Evolutionary conservation across 2,888 invertebrate genomes (phyloP), one percentile per base, ranked within the genome.

Genomic region (Pristionchus mayeri): DNA sequence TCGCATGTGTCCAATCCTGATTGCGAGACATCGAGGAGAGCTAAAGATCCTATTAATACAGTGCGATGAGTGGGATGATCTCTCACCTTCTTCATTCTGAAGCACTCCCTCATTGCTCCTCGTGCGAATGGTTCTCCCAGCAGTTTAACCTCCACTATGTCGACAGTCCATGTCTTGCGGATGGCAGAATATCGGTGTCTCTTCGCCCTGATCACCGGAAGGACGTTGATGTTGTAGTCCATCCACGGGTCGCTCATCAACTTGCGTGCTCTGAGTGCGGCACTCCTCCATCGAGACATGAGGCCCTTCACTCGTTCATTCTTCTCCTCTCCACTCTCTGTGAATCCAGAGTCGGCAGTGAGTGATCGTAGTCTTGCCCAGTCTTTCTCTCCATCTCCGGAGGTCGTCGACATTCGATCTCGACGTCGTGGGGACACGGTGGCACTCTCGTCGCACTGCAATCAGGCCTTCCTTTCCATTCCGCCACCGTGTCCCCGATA

Each of bases 21-120:
- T 90, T 90, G 37, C 92, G 91, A 13, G 91, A 88, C 88, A 94
- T 93, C 34, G 92, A 80, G n/a, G 89, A 88, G 44, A 89, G 85
- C 84, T 82, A 63, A 6, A 63, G 18, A 27, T 30, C 16, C 18
- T 30, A 82, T n/a, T n/a, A n/a, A n/a, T n/a, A n/a, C n/a, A n/a
- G n/a, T n/a, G 9, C 21, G 30, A 37, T n/a, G n/a, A n/a, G n/a
- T n/a, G n/a, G n/a, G n/a, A n/a, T 93, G 30, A 94, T 93, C 48
- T 27, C 71, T 24, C 40, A 93, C 81, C 94, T 94, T 93, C 94
- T 91, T 91, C 94, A 94, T 90, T 86, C 95, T 93, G 91, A 92
- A 95, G 89, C 95, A 95, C 88, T 94, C 93, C 88, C 95, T 91
- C 95, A 95, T 95, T 24, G 95, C 95, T 85, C 95, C 95, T 87